Evolutionary conservation across 2,113 vertebrate species (phyloP).

Genomic region (Loxodonta africana): DNA sequence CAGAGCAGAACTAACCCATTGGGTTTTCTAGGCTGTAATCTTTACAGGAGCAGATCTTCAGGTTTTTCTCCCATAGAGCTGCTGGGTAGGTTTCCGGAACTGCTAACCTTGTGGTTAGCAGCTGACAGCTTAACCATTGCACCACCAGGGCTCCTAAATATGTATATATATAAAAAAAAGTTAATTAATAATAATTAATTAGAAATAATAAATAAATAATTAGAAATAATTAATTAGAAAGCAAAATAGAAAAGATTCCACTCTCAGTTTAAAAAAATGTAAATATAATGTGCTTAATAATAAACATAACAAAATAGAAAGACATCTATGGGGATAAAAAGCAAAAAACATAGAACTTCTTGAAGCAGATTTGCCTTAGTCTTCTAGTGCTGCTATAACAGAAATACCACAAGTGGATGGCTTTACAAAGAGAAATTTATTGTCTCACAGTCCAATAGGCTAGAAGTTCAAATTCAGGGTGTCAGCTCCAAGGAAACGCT

Average conservation of each 20-base stretch:
- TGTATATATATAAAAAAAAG: too few relatives aligned
- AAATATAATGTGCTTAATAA: background rate
- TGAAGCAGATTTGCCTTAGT: background rate
- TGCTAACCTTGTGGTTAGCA: background rate
- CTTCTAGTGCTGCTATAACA: too few relatives aligned
- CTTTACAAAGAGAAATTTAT: too few relatives aligned
- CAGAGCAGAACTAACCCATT: background rate
- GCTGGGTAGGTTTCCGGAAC: background rate
- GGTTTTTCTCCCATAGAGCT: background rate
- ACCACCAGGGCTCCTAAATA: too few relatives aligned
- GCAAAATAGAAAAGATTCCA: background rate
- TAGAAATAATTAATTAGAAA: background rate
- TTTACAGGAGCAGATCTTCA: background rate
- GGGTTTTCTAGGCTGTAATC: too few relatives aligned
- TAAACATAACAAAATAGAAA: background rate
- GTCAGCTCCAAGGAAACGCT: too few relatives aligned
- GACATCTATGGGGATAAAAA: background rate
- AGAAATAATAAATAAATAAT: too few relatives aligned
- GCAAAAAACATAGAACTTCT: background rate
- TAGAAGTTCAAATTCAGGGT: too few relatives aligned
- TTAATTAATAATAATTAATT: too few relatives aligned
- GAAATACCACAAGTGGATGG: too few relatives aligned
- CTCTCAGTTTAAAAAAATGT: background rate
- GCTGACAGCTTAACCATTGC: background rate
- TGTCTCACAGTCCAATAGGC: too few relatives aligned